These are phyloP conservation scores for rat (Rattus norvegicus) DNA, from an alignment of 2,113 vertebrate genomes.

Conservation along the genomic window DNA sequence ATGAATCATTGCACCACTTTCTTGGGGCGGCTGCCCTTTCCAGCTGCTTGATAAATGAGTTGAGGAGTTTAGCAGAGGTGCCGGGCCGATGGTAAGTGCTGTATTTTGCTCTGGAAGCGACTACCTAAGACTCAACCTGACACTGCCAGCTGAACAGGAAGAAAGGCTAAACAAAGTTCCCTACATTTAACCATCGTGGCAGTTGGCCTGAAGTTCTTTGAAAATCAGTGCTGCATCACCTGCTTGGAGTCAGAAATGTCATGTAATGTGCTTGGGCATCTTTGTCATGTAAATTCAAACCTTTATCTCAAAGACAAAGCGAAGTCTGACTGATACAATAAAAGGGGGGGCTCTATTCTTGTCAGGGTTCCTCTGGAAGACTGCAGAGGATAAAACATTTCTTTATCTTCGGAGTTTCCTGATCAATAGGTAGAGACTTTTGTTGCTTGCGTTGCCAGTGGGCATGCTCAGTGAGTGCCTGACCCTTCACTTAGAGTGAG, in stretches of 20 bases:
- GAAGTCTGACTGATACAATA: neutral
- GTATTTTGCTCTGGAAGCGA: neutral
- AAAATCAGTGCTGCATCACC: neutral
- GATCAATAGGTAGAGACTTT: neutral
- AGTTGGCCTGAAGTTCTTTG: neutral
- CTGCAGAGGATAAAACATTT: neutral
- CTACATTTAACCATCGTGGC: neutral
- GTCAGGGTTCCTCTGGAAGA: neutral
- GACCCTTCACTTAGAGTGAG: neutral
- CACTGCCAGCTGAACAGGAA: neutral
- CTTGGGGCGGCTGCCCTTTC: slow-evolving; percentile 27
- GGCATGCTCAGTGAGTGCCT: neutral
- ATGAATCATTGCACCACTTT: slow-evolving; percentile 20
- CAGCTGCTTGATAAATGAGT: neutral
- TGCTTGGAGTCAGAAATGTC: neutral
- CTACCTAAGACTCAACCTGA: neutral
- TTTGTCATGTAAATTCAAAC: neutral
- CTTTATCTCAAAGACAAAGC: neutral
- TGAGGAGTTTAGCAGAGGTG: neutral
- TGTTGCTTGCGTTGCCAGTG: neutral
- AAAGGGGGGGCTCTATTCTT: neutral
- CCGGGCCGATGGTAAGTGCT: neutral
- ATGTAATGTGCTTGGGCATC: neutral
- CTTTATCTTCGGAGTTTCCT: neutral
- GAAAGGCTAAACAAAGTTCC: neutral